These are phyloP conservation scores for Vidua chalybeata DNA, from an alignment of 2,113 vertebrate species.

Conservation along the genomic window DNA sequence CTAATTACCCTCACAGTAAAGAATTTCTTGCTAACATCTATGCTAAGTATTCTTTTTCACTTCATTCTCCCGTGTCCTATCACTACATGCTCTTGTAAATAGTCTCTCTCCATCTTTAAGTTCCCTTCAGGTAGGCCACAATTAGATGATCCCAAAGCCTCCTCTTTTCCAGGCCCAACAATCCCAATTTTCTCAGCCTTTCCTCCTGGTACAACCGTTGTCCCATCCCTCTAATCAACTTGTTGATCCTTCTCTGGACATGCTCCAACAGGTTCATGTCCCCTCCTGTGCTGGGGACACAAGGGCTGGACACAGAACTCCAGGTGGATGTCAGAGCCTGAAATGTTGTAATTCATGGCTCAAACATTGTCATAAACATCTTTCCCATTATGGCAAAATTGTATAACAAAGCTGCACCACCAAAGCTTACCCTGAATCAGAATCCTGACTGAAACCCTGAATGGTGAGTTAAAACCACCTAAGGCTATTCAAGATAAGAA, in stretches of 20 bases:
- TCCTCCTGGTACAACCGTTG: neutral
- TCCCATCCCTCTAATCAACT: neutral
- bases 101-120: neutral
- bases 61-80: neutral
- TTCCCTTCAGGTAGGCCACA: no score
- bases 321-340: neutral
- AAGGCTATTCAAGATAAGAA: neutral
- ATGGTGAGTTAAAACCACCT: neutral
- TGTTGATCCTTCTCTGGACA: neutral
- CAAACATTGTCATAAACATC: neutral
- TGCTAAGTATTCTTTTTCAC: neutral
- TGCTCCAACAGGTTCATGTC: neutral
- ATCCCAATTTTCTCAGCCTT: neutral
- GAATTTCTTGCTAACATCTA: neutral
- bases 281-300: neutral
- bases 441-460: neutral
- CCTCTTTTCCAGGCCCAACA: no score
- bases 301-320: neutral
- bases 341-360: neutral
- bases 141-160: no score
- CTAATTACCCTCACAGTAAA: neutral
- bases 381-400: neutral
- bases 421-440: neutral
- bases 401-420: neutral
- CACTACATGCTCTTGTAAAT: neutral